These are phyloP conservation scores for Hypotaenidia okinawae DNA, from an alignment of 2,797 vertebrate genomes.

Conservation along the genomic window DNA sequence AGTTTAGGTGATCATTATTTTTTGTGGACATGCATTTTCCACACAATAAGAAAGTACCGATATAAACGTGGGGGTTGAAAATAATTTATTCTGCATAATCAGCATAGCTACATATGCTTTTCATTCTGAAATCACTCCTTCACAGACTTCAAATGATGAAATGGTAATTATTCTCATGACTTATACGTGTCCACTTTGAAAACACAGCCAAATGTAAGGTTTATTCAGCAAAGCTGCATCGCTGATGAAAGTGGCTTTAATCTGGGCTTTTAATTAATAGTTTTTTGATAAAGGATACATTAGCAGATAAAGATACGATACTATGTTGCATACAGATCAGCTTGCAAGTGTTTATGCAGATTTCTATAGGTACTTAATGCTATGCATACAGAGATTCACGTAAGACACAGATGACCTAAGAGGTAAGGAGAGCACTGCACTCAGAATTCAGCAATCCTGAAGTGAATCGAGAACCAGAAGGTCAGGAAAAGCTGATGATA, in stretches of 20 bases:
- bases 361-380: not conserved
- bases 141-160: slow-evolving; percentile 4
- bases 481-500: not conserved
- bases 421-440: not conserved
- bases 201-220: not conserved
- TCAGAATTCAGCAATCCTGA: not conserved
- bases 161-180: not conserved
- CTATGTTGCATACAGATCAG: accelerated
- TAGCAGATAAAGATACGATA: not conserved
- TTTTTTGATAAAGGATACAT: not conserved
- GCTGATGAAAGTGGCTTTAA: slow-evolving; percentile 2
- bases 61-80: not conserved
- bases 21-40: not conserved
- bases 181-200: slow-evolving; percentile 3
- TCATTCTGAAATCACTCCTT: slow-evolving; percentile 25
- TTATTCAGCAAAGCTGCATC: not conserved
- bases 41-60: not conserved
- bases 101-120: not conserved
- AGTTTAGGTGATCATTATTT: not conserved
- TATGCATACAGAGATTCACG: too few species aligned
- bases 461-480: not conserved
- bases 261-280: not conserved
- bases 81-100: slow-evolving; percentile 23
- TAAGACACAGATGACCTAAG: not conserved
- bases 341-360: not conserved